Percentiles rank a stretch among this genome's conserved stretches.
Evolutionary conservation across 2,888 invertebrate species (phyloP).

Genomic region (Acleris cristana): DNA sequence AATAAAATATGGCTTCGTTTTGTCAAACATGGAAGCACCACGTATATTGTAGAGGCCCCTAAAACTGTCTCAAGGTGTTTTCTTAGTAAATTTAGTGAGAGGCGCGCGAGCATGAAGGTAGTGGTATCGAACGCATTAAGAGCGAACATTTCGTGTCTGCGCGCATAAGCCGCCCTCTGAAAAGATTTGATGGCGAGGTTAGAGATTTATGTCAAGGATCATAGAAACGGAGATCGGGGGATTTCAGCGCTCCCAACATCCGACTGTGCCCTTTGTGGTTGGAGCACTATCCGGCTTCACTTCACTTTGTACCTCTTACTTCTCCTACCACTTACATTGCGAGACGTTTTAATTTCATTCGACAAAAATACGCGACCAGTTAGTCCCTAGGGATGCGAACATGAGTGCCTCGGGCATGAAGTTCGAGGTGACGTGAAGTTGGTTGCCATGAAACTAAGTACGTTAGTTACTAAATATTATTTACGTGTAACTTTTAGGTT

Average conservation of each 20-base stretch:
- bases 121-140: constrained; percentile 72
- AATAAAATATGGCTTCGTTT: too few species aligned
- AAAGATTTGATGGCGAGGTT: constrained; percentile 83
- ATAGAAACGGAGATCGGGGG: constrained; percentile 79
- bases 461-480: neutral
- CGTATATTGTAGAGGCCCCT: neutral
- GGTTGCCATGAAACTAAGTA: neutral
- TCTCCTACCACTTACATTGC: constrained; percentile 75
- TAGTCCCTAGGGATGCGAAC: constrained; percentile 44
- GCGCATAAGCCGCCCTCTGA: constrained; percentile 77
- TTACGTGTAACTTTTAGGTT: too few species aligned
- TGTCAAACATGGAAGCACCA: neutral
- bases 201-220: constrained; percentile 84
- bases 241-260: constrained; percentile 79
- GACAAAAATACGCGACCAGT: constrained; percentile 63
- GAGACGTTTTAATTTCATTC: constrained; percentile 81
- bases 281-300: constrained; percentile 80
- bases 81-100: constrained; percentile 33
- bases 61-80: constrained; percentile 5
- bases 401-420: constrained; percentile 2
- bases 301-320: constrained; percentile 78
- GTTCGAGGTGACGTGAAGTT: constrained; percentile 1
- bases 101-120: constrained; percentile 49
- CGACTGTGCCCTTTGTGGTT: constrained; percentile 81
- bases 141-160: constrained; percentile 73